Conservation (phyloP, 2,797 vertebrate species). For the Cichlasoma orientale region DNA sequence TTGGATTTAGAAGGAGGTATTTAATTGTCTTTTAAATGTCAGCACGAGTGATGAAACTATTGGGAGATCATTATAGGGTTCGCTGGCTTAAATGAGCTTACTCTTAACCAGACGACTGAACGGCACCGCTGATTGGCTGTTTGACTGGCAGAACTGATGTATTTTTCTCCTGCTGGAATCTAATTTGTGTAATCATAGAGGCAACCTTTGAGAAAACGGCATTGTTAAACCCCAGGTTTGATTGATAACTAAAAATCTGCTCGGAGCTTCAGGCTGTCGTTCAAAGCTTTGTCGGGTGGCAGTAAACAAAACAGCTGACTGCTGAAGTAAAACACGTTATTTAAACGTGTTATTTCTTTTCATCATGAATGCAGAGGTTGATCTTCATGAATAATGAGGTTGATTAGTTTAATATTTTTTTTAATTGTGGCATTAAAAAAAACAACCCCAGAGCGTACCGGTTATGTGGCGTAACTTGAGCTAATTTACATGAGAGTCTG, state of each 20-base stretch:
- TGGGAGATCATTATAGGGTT: conserved; percentile 61
- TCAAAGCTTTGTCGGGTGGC: neutral
- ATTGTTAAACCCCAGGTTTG: conserved; percentile 35
- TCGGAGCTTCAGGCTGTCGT: conserved; percentile 12
- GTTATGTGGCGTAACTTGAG: conserved; percentile 36
- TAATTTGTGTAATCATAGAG: conserved; percentile 56
- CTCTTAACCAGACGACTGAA: conserved; percentile 51
- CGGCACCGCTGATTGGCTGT: conserved; percentile 26
- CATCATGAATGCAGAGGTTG: neutral
- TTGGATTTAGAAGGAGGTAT: conserved; percentile 57
- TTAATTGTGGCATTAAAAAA: conserved; percentile 29
- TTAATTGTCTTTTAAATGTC: conserved; percentile 81
- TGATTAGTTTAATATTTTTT: conserved; percentile 36
- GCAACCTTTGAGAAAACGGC: conserved; percentile 36
- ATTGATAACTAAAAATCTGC: conserved; percentile 39
- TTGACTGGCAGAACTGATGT: conserved; percentile 53
- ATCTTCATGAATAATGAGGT: conserved; percentile 11
- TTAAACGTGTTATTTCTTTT: neutral
- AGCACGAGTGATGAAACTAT: conserved; percentile 62
- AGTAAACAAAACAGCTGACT: neutral
- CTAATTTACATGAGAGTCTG: conserved; percentile 20
- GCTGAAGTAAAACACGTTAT: neutral
- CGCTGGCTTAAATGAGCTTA: conserved; percentile 49
- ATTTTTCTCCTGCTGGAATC: conserved; percentile 45
- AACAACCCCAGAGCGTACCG: neutral